A percentile compares a stretch with the other conserved stretches of the same genome.
These are phyloP conservation scores for Lepus townsendii DNA, from an alignment of 2,797 vertebrate genomes.

Conservation along the genomic window DNA sequence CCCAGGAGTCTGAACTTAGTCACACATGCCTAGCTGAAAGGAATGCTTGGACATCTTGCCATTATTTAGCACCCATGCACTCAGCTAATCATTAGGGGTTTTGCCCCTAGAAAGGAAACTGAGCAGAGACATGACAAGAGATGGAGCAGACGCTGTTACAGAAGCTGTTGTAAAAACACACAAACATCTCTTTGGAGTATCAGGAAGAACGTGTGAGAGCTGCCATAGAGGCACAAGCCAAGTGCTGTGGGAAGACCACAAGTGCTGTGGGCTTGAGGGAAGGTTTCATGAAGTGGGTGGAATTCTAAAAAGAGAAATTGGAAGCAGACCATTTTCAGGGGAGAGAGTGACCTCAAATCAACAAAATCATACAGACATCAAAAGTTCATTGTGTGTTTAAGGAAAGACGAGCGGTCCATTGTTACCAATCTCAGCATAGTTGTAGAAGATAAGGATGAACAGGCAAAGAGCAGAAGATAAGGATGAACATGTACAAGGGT, in stretches of 20 bases:
- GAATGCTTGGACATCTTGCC: background rate
- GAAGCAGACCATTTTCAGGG: background rate
- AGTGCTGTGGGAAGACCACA: background rate
- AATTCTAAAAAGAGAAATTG: background rate
- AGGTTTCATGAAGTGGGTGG: background rate
- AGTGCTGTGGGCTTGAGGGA: background rate
- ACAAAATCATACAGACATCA: background rate
- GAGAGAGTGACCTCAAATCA: background rate
- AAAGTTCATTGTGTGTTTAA: background rate
- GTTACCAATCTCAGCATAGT: background rate
- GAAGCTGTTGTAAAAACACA: background rate
- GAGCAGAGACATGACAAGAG: background rate
- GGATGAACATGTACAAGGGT: background rate
- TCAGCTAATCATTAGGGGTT: background rate
- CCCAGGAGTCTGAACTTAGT: background rate
- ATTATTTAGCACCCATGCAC: background rate
- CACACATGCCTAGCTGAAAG: background rate
- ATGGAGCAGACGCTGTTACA: background rate
- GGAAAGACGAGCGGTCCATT: background rate
- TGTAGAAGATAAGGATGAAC: background rate
- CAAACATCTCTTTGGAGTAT: background rate
- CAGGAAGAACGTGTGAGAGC: background rate
- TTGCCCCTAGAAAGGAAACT: background rate
- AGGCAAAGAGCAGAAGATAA: background rate
- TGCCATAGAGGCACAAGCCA: background rate